These are phyloP conservation scores for Heliconius ismenius DNA, from an alignment of 2,888 invertebrate genomes.

Conservation along the genomic window DNA sequence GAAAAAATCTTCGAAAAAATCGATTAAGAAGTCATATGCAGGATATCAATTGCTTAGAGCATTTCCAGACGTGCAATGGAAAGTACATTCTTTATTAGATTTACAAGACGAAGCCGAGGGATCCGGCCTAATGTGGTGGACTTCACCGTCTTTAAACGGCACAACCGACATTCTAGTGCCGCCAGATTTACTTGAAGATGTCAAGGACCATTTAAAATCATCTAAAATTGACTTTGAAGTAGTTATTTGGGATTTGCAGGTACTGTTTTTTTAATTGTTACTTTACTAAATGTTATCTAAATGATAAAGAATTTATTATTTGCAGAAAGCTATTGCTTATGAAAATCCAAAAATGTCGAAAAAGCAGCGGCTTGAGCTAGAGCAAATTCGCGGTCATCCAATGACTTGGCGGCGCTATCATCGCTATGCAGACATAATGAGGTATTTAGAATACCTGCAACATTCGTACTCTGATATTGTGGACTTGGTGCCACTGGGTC, in stretches of 20 bases:
- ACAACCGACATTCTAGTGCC: conserved; percentile 88
- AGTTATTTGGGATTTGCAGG: conserved; percentile 87
- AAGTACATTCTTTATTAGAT: conserved; percentile 72
- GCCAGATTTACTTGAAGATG: conserved; percentile 83
- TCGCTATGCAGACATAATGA: conserved; percentile 85
- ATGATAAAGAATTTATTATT: not conserved
- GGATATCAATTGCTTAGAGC: conserved; percentile 79
- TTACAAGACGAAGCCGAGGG: conserved; percentile 76
- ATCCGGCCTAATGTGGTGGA: conserved; percentile 79
- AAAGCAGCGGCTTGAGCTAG: conserved; percentile 82
- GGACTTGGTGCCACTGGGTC: conserved; percentile 86
- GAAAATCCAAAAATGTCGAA: conserved; percentile 85
- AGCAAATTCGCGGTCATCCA: conserved; percentile 82
- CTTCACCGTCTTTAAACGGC: conserved; percentile 72
- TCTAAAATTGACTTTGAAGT: conserved; percentile 84
- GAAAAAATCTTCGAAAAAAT: conserved; percentile 66
- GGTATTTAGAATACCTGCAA: conserved; percentile 86
- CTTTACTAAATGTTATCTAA: too few relatives aligned
- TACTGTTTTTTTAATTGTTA: conserved; percentile 50
- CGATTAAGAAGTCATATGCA: conserved; percentile 76
- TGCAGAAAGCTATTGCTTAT: conserved; percentile 84
- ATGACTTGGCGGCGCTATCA: conserved; percentile 89
- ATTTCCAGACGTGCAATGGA: conserved; percentile 70
- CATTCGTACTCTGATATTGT: conserved; percentile 84
- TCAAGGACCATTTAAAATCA: conserved; percentile 83